Evolutionary conservation across 2,888 invertebrate genomes (phyloP).

Genomic region (Zeuzera pyrina): DNA sequence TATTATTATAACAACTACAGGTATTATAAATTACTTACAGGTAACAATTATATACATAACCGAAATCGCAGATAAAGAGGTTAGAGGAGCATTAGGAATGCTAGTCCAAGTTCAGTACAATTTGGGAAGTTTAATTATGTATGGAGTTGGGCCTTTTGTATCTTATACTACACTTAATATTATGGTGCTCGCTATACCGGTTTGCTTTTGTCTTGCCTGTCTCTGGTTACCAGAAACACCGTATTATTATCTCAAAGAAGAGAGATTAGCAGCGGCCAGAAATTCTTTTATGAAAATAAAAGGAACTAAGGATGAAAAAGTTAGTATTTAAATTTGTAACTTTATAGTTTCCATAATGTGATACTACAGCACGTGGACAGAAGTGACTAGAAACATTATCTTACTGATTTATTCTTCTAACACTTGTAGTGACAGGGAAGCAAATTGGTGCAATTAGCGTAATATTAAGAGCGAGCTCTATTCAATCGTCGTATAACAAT

Average conservation of each 20-base stretch:
- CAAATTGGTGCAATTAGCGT: too few species aligned
- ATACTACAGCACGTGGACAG: too few species aligned
- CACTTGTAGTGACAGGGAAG: too few species aligned
- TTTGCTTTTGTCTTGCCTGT: constrained; percentile 59
- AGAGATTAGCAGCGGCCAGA: constrained; percentile 55
- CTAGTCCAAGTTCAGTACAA: constrained; percentile 64
- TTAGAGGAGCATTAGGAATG: constrained; percentile 62
- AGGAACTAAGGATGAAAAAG: constrained; percentile 53
- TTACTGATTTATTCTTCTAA: too few species aligned
- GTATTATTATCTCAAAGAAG: constrained; percentile 72
- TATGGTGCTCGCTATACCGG: constrained; percentile 56
- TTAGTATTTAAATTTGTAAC: too few species aligned
- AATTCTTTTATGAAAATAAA: constrained; percentile 54
- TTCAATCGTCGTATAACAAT: too few species aligned
- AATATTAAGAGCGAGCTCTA: too few species aligned
- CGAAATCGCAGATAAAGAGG: constrained; percentile 67
- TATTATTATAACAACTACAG: too few species aligned
- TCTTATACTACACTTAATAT: constrained; percentile 56
- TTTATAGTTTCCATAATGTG: too few species aligned
- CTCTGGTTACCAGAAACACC: constrained; percentile 76
- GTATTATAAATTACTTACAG: too few species aligned
- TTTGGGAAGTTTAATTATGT: constrained; percentile 53
- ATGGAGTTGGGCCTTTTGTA: constrained; percentile 62
- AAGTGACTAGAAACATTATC: too few species aligned
- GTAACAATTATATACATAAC: constrained; percentile 66